Evolutionary conservation across 2,113 vertebrate genomes (phyloP).

Genomic region (Pygoscelis antarcticus): DNA sequence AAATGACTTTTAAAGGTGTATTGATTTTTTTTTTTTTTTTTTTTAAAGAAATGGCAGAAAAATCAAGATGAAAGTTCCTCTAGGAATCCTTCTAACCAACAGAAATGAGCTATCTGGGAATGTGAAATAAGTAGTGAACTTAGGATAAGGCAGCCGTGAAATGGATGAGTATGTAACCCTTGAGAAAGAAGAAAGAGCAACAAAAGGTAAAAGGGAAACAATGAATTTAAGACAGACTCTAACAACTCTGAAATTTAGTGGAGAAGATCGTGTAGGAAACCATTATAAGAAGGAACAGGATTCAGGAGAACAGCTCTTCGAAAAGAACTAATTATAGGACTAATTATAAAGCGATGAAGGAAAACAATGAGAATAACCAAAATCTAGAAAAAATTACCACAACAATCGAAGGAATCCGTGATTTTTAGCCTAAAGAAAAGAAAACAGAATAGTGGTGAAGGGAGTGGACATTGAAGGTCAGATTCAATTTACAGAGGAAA

Average conservation of each 20-base stretch:
- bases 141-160: not conserved
- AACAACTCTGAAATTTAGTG: not conserved
- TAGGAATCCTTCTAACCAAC: not conserved
- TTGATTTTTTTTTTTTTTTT: not conserved
- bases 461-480: not conserved
- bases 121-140: not conserved
- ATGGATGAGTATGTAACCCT: not conserved
- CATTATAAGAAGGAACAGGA: not conserved
- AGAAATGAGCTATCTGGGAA: not conserved
- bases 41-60: not conserved
- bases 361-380: not conserved
- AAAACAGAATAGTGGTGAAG: not conserved
- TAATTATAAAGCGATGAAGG: rapidly evolving
- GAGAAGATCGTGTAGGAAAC: not conserved
- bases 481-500: not conserved
- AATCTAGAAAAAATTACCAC: not conserved
- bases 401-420: not conserved
- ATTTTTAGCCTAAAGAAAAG: not conserved
- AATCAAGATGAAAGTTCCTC: not conserved
- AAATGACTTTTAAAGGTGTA: not conserved
- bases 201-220: not conserved
- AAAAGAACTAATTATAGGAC: not conserved
- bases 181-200: not conserved
- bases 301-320: not conserved
- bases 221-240: not conserved